Evolutionary conservation across 1,140 invertebrate species (phyloP).

Genomic region (Aphidius gifuensis): DNA sequence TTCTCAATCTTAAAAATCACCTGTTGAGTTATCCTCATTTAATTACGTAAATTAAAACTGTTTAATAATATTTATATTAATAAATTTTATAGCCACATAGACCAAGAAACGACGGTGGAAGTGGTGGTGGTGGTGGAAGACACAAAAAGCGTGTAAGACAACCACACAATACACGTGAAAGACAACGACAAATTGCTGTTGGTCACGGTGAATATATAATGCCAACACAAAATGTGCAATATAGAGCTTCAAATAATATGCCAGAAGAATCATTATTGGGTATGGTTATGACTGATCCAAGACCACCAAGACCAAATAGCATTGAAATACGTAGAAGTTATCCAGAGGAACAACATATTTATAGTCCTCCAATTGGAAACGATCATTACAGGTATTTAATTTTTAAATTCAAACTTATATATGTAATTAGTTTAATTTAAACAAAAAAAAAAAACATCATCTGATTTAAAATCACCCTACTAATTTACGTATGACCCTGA

Average conservation of each 20-base stretch:
- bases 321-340: slow-evolving; percentile 71
- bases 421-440: neutral
- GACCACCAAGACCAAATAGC: slow-evolving; percentile 71
- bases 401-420: neutral
- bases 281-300: slow-evolving; percentile 55
- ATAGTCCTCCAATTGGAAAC: slow-evolving; percentile 46
- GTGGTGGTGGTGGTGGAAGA: slow-evolving; percentile 58
- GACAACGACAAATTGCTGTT: slow-evolving; percentile 77
- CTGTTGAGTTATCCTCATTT: too few species aligned
- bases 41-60: too few species aligned
- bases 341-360: slow-evolving; percentile 60
- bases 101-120: slow-evolving; percentile 58
- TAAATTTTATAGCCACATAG: slow-evolving; percentile 57
- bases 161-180: slow-evolving; percentile 82
- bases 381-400: slow-evolving; percentile 48
- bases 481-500: too few species aligned
- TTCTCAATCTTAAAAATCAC: slow-evolving; percentile 15
- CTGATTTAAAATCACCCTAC: too few species aligned
- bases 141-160: slow-evolving; percentile 80
- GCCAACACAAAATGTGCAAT: slow-evolving; percentile 55
- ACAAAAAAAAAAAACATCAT: too few species aligned
- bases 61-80: neutral
- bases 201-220: slow-evolving; percentile 85
- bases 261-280: slow-evolving; percentile 49
- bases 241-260: slow-evolving; percentile 46